A percentile compares a stretch with the other conserved stretches of the same genome.
Conservation (phyloP, 2,888 invertebrate genomes). For the Acrobasis suavella region DNA sequence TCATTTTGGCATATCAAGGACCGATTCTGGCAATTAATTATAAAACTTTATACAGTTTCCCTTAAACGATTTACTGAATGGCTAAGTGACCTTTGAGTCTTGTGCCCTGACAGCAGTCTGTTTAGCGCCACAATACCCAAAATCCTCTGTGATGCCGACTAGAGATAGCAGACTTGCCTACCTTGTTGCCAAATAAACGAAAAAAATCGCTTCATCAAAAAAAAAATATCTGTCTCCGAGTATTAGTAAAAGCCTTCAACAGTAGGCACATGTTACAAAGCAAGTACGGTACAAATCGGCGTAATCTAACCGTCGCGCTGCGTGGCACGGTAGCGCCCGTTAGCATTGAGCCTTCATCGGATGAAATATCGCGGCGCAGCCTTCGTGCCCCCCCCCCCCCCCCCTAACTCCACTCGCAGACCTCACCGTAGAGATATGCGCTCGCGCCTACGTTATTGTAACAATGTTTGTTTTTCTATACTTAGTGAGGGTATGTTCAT, state of each 20-base stretch:
- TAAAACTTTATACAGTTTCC: too few relatives aligned
- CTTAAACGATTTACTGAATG: too few relatives aligned
- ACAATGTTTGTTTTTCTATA: neutral
- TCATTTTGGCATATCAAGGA: too few relatives aligned
- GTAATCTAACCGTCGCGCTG: neutral
- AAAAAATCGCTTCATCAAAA: too few relatives aligned
- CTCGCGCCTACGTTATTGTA: conserved; percentile 11
- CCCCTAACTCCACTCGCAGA: neutral
- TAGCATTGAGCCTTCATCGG: conserved; percentile 23
- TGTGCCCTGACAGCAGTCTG: too few relatives aligned
- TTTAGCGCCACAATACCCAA: too few relatives aligned
- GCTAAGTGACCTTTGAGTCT: too few relatives aligned
- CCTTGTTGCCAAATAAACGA: too few relatives aligned
- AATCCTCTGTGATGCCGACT: too few relatives aligned
- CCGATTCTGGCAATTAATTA: too few relatives aligned
- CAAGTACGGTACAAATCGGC: conserved; percentile 2
- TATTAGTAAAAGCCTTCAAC: neutral
- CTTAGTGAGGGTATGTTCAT: neutral
- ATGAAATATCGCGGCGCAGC: conserved; percentile 20
- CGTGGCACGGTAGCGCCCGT: conserved; percentile 21
- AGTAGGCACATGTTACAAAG: neutral
- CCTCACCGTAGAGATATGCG: neutral
- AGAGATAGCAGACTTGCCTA: too few relatives aligned
- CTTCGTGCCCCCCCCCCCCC: neutral
- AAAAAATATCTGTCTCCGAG: neutral